Evolutionary conservation across 1,140 invertebrate genomes (phyloP).

Genomic region (Belonocnema kinseyi): DNA sequence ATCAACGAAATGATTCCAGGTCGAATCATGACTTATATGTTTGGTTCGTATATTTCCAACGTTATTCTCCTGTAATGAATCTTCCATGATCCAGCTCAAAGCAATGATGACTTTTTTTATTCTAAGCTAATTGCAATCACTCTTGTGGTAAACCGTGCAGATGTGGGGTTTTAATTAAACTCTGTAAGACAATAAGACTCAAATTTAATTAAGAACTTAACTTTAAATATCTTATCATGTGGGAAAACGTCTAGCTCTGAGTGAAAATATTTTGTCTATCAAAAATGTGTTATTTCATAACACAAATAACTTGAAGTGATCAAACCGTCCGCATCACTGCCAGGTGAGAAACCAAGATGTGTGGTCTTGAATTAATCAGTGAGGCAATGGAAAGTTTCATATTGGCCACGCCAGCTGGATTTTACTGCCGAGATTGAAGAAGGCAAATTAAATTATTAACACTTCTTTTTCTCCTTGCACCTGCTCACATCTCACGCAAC

Average conservation of each 20-base stretch:
- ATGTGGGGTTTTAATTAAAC: background rate
- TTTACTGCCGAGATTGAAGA: conserved; percentile 8
- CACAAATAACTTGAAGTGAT: too few species aligned
- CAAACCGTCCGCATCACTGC: background rate
- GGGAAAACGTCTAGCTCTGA: too few species aligned
- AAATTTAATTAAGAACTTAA: too few species aligned
- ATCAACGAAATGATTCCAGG: conserved; percentile 20
- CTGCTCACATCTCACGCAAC: background rate
- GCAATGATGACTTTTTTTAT: background rate
- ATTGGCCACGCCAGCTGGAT: conserved; percentile 15
- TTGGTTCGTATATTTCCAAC: conserved; percentile 17
- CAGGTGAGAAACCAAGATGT: conserved; percentile 7
- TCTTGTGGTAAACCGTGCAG: too few species aligned
- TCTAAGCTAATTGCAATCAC: conserved; percentile 18
- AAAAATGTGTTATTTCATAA: too few species aligned
- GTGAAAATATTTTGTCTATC: too few species aligned
- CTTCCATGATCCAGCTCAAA: conserved; percentile 11
- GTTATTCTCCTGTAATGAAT: background rate
- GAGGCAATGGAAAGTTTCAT: conserved; percentile 9
- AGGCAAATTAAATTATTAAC: conserved; percentile 26
- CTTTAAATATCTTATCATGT: too few species aligned
- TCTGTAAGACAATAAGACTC: background rate
- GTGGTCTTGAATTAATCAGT: conserved; percentile 23
- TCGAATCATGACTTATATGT: conserved; percentile 5
- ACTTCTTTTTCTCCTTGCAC: conserved; percentile 2